A percentile compares a stretch with the other conserved stretches of the same genome.
phyloP scores from a whole-genome alignment of 2,888 invertebrate species.

The Chorisops tibialis region DNA sequence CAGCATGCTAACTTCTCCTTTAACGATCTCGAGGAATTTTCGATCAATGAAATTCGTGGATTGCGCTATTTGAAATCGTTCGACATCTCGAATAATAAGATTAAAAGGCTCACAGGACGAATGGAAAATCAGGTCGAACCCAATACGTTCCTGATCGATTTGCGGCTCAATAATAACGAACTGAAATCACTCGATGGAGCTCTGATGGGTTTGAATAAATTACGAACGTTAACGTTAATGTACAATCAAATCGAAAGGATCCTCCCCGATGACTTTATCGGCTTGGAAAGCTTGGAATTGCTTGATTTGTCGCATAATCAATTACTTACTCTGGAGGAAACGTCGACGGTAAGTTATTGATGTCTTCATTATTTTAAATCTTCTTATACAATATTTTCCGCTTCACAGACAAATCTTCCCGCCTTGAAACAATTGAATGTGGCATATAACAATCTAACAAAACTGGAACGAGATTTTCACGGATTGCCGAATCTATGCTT shows the following conservation, averaged over 20 bases:
- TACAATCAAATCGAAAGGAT: constrained; percentile 72
- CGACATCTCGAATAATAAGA: constrained; percentile 74
- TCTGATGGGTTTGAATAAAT: constrained; percentile 69
- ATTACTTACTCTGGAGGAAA: constrained; percentile 73
- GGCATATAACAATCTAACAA: constrained; percentile 71
- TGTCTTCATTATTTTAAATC: neutral
- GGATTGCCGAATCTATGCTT: constrained; percentile 77
- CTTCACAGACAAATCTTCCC: constrained; percentile 71
- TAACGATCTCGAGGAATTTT: constrained; percentile 73
- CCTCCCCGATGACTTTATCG: constrained; percentile 73
- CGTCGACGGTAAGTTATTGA: constrained; percentile 65
- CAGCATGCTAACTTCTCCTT: constrained; percentile 70
- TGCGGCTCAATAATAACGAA: constrained; percentile 72
- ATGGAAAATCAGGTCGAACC: constrained; percentile 75
- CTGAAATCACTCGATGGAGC: constrained; percentile 70
- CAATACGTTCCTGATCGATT: constrained; percentile 67
- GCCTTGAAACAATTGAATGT: constrained; percentile 72
- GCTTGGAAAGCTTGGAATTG: constrained; percentile 68
- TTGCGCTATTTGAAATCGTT: constrained; percentile 66
- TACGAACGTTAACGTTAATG: constrained; percentile 69
- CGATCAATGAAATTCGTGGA: constrained; percentile 74
- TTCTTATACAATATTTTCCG: constrained; percentile 6
- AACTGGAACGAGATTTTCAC: constrained; percentile 76
- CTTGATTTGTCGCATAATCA: constrained; percentile 77
- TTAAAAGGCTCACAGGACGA: constrained; percentile 63